Conservation (phyloP, 2,888 invertebrate species). For the Lasioglossum leucozonium region DNA sequence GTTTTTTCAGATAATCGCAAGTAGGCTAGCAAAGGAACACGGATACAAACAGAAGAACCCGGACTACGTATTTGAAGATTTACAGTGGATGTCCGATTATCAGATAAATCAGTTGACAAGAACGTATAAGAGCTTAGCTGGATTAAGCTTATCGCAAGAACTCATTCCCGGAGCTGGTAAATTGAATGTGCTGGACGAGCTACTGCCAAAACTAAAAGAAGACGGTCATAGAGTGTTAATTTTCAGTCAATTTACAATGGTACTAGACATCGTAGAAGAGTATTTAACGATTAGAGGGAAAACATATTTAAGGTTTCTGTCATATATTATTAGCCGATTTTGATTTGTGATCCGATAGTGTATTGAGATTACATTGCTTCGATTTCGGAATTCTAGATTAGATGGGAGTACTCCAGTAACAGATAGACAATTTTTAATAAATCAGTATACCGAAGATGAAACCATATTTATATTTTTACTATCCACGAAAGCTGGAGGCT, state of each 20-base stretch:
- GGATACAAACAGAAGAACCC: constrained; percentile 91
- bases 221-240: constrained; percentile 94
- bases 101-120: constrained; percentile 93
- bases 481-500: constrained; percentile 97
- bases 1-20: constrained; percentile 87
- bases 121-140: constrained; percentile 88
- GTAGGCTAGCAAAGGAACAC: constrained; percentile 88
- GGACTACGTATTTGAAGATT: constrained; percentile 93
- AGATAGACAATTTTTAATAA: constrained; percentile 95
- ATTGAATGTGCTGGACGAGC: constrained; percentile 91
- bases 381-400: constrained; percentile 85
- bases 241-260: constrained; percentile 98
- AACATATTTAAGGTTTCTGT: constrained; percentile 87
- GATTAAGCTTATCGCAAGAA: constrained; percentile 88
- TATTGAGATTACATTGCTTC: background rate
- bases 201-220: constrained; percentile 90
- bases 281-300: constrained; percentile 91
- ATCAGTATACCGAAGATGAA: constrained; percentile 92
- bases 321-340: background rate
- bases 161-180: constrained; percentile 94
- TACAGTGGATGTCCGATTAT: constrained; percentile 95
- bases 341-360: background rate
- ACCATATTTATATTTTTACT: constrained; percentile 95
- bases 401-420: constrained; percentile 96
- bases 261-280: constrained; percentile 96